These are phyloP conservation scores for Cylindroiulus punctatus DNA, from an alignment of 2,888 invertebrate genomes.

Conservation along the genomic window DNA sequence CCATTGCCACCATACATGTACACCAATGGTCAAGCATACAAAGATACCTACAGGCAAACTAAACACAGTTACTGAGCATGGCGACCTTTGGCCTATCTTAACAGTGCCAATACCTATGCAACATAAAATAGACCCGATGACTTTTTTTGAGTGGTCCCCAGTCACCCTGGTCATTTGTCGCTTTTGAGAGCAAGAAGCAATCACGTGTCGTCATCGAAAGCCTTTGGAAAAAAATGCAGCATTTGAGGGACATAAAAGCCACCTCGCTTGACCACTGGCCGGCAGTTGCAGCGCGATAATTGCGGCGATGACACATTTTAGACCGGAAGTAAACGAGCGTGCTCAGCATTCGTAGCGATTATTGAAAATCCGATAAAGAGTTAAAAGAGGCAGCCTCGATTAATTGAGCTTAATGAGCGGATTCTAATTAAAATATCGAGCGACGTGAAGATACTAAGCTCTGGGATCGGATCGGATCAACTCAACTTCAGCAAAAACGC, in stretches of 20 bases:
- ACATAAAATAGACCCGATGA: background rate
- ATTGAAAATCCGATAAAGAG: conserved; percentile 10
- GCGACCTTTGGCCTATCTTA: background rate
- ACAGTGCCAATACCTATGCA: background rate
- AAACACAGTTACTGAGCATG: background rate
- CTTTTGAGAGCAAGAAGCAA: background rate
- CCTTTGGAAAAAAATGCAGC: background rate
- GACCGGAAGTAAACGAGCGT: conserved; percentile 18
- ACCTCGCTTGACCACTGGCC: background rate
- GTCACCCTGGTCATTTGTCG: background rate
- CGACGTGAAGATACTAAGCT: background rate
- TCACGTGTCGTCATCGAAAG: conserved; percentile 7
- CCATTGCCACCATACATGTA: too few relatives aligned
- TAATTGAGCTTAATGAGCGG: background rate
- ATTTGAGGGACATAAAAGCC: background rate
- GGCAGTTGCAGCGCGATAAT: background rate
- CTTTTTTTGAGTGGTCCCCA: background rate
- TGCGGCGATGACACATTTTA: background rate
- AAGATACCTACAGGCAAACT: background rate
- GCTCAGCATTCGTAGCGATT: background rate
- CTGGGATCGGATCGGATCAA: background rate
- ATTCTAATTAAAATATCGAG: background rate
- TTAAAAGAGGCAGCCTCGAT: conserved; percentile 18
- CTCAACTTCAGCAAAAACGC: too few relatives aligned
- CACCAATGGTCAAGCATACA: background rate